phyloP scores from a whole-genome alignment of 2,797 vertebrate species.

The Gouania willdenowi region DNA sequence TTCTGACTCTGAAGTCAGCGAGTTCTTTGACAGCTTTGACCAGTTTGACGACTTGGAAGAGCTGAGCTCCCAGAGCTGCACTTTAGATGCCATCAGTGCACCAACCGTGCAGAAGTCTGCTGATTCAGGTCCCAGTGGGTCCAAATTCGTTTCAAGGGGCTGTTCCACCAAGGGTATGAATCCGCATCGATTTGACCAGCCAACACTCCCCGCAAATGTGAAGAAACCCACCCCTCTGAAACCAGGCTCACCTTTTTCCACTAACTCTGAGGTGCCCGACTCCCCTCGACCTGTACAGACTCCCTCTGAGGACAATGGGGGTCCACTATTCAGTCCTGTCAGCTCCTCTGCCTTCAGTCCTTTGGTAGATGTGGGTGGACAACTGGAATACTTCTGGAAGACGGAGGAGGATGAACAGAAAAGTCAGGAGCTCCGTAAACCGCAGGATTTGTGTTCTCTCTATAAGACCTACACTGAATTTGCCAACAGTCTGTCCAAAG shows the following conservation, averaged over 20 bases:
- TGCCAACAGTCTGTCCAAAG: constrained; percentile 85
- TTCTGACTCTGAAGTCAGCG: constrained; percentile 97
- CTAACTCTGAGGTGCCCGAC: constrained; percentile 80
- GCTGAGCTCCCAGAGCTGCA: constrained; percentile 61
- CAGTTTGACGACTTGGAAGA: constrained; percentile 91
- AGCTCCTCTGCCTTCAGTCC: constrained; percentile 94
- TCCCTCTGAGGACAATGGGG: constrained; percentile 82
- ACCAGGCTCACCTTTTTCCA: constrained; percentile 86
- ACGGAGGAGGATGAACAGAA: constrained; percentile 52
- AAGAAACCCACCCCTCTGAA: constrained; percentile 95
- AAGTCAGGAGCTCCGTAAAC: constrained; percentile 70
- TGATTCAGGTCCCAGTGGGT: constrained; percentile 40
- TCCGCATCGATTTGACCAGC: constrained; percentile 89
- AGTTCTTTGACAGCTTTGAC: constrained; percentile 99
- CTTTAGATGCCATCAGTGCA: constrained; percentile 64
- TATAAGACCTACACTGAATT: constrained; percentile 87
- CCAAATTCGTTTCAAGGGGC: constrained; percentile 65
- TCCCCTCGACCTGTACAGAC: constrained; percentile 83
- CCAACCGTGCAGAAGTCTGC: constrained; percentile 53
- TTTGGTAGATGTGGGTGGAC: constrained; percentile 74
- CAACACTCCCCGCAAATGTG: constrained; percentile 87
- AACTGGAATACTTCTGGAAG: constrained; percentile 85
- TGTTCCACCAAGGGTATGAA: constrained; percentile 85
- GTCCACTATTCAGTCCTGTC: constrained; percentile 89
- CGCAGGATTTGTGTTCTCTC: constrained; percentile 72